These are phyloP conservation scores for Trogon melanurus DNA, from an alignment of 2,113 vertebrate species.

Conservation along the genomic window DNA sequence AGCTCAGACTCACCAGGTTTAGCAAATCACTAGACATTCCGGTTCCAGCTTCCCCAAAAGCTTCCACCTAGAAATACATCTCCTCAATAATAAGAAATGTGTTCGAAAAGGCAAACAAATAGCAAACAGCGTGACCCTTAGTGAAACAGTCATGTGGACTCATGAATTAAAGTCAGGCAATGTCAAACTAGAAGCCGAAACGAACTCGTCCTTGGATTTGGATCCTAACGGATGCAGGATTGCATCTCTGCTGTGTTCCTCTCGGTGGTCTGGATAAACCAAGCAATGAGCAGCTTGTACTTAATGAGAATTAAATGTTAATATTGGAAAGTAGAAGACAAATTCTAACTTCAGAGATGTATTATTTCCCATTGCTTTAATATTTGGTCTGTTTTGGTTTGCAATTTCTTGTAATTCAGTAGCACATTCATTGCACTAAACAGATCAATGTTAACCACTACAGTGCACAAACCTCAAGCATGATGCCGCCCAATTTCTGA, in stretches of 20 bases:
- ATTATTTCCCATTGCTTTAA: background rate
- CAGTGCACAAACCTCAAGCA: conserved; percentile 40
- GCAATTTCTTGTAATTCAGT: background rate
- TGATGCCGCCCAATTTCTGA: conserved; percentile 48
- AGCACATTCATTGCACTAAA: background rate
- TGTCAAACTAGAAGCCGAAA: background rate
- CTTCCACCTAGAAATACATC: background rate
- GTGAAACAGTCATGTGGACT: background rate
- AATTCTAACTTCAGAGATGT: background rate
- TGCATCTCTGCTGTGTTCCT: background rate
- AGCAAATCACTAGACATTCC: background rate
- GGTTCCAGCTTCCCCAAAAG: background rate
- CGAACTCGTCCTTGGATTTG: background rate
- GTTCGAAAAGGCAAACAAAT: background rate
- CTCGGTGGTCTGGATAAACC: background rate
- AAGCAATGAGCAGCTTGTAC: background rate
- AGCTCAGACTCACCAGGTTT: background rate
- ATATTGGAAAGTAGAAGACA: background rate
- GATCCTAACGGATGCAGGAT: background rate
- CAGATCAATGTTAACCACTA: background rate
- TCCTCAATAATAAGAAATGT: background rate
- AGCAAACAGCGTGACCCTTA: background rate
- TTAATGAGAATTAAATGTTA: background rate
- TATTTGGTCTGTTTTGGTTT: background rate
- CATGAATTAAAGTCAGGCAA: background rate